These are phyloP conservation scores for Palythoa grandiflora DNA, from an alignment of 92 coral and sea anemone genomes.

Conservation along the genomic window DNA sequence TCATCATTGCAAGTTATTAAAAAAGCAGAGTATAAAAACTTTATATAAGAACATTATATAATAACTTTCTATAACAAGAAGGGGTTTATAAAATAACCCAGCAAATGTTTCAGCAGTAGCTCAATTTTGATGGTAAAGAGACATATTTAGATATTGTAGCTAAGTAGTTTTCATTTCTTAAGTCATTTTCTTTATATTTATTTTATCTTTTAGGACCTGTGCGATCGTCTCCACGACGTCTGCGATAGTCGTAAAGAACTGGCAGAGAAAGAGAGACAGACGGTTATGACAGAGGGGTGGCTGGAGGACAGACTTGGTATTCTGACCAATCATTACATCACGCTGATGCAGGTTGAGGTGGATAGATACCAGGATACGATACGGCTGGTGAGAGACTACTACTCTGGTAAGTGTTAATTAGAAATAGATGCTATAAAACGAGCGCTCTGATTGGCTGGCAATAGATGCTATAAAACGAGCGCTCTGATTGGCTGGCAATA, in stretches of 20 bases:
- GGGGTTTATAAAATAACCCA: too few species aligned
- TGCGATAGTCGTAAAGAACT: conserved; percentile 97
- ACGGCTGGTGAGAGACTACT: conserved; percentile 87
- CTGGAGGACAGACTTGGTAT: conserved; percentile 95
- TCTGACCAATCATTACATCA: conserved; percentile 90
- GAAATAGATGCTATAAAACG: too few species aligned
- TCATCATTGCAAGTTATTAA: too few species aligned
- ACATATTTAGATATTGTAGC: not conserved
- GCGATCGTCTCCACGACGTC: conserved; percentile 94
- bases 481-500: too few species aligned
- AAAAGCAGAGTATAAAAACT: too few species aligned
- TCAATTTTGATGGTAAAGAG: too few species aligned
- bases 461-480: too few species aligned
- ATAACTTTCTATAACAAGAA: too few species aligned
- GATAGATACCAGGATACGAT: conserved; percentile 96
- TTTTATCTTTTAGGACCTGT: conserved; percentile 72
- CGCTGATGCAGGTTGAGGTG: conserved; percentile 94
- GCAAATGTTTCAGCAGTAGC: too few species aligned
- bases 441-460: too few species aligned
- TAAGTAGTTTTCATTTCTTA: not conserved
- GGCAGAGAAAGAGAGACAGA: conserved; percentile 93
- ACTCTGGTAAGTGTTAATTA: conserved; percentile 68
- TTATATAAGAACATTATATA: too few species aligned
- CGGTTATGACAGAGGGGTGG: conserved; percentile 93
- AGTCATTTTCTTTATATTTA: not conserved